Percentiles rank a stretch among this genome's conserved stretches.
These are phyloP conservation scores for Bombus confusus DNA, from an alignment of 1,140 invertebrate species.

Conservation along the genomic window DNA sequence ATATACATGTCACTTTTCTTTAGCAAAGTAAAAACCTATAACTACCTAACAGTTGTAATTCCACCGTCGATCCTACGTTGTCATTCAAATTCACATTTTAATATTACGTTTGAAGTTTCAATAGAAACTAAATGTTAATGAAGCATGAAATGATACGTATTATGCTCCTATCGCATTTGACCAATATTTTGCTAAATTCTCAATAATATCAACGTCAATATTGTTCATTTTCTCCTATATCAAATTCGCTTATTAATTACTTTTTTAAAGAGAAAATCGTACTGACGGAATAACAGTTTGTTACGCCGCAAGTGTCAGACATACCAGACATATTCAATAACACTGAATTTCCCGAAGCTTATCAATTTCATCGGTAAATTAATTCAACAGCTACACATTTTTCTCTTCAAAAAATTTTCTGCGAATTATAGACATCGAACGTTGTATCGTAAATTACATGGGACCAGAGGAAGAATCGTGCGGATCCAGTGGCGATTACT, in stretches of 20 bases:
- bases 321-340: background rate
- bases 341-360: background rate
- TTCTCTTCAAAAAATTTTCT: background rate
- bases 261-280: too few species aligned
- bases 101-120: too few species aligned
- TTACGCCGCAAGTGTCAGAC: background rate
- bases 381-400: background rate
- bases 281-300: too few species aligned
- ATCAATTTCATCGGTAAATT: too few species aligned
- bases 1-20: background rate
- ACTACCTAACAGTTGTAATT: too few species aligned
- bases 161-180: background rate
- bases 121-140: background rate
- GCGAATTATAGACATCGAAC: background rate
- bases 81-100: background rate
- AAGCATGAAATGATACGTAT: background rate
- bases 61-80: too few species aligned
- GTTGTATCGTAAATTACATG: too few species aligned
- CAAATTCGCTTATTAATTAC: too few species aligned
- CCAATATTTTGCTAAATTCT: background rate
- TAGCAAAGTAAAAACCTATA: too few species aligned
- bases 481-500: background rate
- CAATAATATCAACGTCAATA: background rate
- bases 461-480: background rate
- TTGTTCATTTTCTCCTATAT: too few species aligned